phyloP scores from a whole-genome alignment of 92 coral and sea anemone genomes.

The Chrysogorgia sp. region DNA sequence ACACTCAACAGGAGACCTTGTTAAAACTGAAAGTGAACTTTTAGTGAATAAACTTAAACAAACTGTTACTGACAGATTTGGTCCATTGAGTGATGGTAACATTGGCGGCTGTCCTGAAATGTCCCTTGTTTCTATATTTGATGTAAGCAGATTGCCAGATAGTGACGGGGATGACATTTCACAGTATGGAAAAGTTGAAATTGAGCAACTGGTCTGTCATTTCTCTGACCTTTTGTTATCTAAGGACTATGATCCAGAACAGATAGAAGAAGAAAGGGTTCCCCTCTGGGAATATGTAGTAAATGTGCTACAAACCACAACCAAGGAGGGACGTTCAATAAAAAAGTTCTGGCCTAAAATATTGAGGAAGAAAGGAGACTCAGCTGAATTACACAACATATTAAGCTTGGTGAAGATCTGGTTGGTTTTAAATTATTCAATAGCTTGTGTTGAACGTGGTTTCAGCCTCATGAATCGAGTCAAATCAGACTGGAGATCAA shows the following conservation, averaged over 20 bases:
- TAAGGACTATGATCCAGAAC: slow-evolving; percentile 32
- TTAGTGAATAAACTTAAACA: slow-evolving; percentile 29
- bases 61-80: slow-evolving; percentile 42
- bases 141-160: slow-evolving; percentile 36
- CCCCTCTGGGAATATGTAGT: slow-evolving; percentile 32
- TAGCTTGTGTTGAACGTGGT: slow-evolving; percentile 50
- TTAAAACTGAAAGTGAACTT: slow-evolving; percentile 15
- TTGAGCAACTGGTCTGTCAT: slow-evolving; percentile 26
- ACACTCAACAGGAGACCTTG: no score
- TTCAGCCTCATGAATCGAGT: slow-evolving; percentile 49
- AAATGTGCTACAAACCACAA: slow-evolving; percentile 20
- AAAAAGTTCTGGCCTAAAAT: slow-evolving; percentile 37
- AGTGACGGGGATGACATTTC: slow-evolving; percentile 35
- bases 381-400: neutral
- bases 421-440: slow-evolving; percentile 49
- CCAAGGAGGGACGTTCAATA: slow-evolving; percentile 28
- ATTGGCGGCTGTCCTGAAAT: slow-evolving; percentile 38
- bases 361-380: slow-evolving; percentile 30
- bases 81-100: slow-evolving; percentile 41
- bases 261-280: slow-evolving; percentile 39
- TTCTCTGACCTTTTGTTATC: slow-evolving; percentile 29
- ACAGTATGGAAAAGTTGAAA: slow-evolving; percentile 37
- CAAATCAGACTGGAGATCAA: slow-evolving; percentile 50
- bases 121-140: slow-evolving; percentile 27
- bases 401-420: slow-evolving; percentile 46